Evolutionary conservation across 2,888 invertebrate genomes (phyloP).

Genomic region (Eupithecia abbreviata): DNA sequence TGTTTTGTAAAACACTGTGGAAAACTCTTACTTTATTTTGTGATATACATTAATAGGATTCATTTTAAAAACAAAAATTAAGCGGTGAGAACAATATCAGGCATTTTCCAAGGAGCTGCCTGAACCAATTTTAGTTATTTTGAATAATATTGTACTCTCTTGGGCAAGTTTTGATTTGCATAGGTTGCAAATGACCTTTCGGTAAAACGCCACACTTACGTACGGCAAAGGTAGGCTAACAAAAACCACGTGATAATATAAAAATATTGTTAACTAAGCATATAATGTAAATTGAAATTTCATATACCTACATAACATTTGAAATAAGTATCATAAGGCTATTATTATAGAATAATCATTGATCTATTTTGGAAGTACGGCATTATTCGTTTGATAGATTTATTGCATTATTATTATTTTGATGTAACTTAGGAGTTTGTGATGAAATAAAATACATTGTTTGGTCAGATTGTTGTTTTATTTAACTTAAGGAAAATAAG

Average conservation of each 20-base stretch:
- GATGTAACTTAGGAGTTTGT: slow-evolving; percentile 61
- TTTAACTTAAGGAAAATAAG: not conserved
- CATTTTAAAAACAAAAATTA: too few species aligned
- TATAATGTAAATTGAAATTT: slow-evolving; percentile 63
- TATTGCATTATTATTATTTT: slow-evolving; percentile 38
- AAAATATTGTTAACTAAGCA: slow-evolving; percentile 67
- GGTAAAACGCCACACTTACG: not conserved
- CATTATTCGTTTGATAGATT: slow-evolving; percentile 65
- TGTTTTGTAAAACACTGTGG: too few species aligned
- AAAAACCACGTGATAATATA: slow-evolving; percentile 78
- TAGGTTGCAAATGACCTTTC: not conserved
- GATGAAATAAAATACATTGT: slow-evolving; percentile 76
- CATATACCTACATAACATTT: not conserved
- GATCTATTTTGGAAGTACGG: slow-evolving; percentile 60
- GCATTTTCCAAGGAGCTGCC: too few species aligned
- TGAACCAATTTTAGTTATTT: not conserved
- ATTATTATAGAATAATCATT: slow-evolving; percentile 57
- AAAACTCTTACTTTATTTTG: too few species aligned
- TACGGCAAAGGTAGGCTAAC: slow-evolving; percentile 57
- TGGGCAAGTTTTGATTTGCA: not conserved
- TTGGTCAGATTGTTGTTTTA: slow-evolving; percentile 57
- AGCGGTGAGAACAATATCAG: too few species aligned
- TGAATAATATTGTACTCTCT: slow-evolving; percentile 1
- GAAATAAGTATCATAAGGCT: slow-evolving; percentile 59
- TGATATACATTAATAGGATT: too few species aligned